Percentiles rank a stretch among this genome's conserved stretches.
Conservation (phyloP, 2,888 invertebrate species). For the Drosophila anomalata region DNA sequence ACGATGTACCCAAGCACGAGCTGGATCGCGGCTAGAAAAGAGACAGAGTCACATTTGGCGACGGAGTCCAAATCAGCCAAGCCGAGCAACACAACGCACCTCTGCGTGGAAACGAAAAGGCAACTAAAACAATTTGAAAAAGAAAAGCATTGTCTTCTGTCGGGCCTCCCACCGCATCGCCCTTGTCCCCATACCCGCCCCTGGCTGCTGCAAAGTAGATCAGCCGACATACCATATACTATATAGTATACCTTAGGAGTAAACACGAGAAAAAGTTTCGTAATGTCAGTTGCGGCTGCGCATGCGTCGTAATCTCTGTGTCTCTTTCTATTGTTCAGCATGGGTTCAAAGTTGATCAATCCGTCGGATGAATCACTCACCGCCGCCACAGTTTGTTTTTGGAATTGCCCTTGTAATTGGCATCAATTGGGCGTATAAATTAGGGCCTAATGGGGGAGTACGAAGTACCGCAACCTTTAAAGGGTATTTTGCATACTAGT, state of each 20-base stretch:
- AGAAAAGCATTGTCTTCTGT: constrained; percentile 76
- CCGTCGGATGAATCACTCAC: constrained; percentile 46
- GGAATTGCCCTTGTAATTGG: constrained; percentile 53
- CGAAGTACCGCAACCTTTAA: constrained; percentile 1
- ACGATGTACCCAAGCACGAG: constrained; percentile 61
- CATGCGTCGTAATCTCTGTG: constrained; percentile 62
- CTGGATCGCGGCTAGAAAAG: constrained; percentile 4
- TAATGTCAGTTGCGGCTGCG: constrained; percentile 59
- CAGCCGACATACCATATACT: constrained; percentile 41
- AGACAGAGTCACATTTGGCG: constrained; percentile 9
- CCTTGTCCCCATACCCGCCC: neutral
- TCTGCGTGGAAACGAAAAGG: constrained; percentile 63
- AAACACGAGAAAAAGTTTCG: constrained; percentile 67
- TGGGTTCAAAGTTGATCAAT: constrained; percentile 76
- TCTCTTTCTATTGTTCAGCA: constrained; percentile 25
- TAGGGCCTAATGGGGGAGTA: constrained; percentile 29
- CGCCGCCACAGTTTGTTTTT: constrained; percentile 52
- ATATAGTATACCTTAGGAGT: constrained; percentile 42
- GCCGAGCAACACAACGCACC: constrained; percentile 62
- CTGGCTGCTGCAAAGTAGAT: constrained; percentile 64
- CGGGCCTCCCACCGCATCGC: constrained; percentile 10
- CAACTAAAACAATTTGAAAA: constrained; percentile 49
- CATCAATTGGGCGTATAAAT: constrained; percentile 46
- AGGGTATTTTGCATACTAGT: constrained; percentile 1
- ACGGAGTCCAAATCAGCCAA: constrained; percentile 22